A percentile compares a stretch with the other conserved stretches of the same genome.
These are phyloP conservation scores for Lasioglossum zephyrum DNA, from an alignment of 2,888 invertebrate genomes.

Conservation along the genomic window DNA sequence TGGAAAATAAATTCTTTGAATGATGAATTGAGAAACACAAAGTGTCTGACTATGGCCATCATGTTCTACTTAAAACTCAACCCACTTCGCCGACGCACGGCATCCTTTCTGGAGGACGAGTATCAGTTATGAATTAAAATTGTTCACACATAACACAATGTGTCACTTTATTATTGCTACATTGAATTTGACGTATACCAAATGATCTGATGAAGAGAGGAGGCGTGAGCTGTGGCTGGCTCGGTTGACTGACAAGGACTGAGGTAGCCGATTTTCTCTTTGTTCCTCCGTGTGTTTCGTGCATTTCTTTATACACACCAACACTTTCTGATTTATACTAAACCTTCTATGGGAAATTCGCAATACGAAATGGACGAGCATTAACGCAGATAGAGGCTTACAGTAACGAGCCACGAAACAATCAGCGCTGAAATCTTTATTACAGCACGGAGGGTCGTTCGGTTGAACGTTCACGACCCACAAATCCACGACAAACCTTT, in stretches of 20 bases:
- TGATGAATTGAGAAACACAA: background rate
- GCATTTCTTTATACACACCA: too few species aligned
- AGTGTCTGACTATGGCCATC: background rate
- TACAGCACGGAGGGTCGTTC: conserved; percentile 1
- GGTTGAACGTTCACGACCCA: background rate
- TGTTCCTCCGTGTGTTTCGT: too few species aligned
- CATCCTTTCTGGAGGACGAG: background rate
- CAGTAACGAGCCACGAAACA: background rate
- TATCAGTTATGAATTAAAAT: too few species aligned
- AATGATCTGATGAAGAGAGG: too few species aligned
- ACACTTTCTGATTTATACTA: background rate
- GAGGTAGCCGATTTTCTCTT: too few species aligned
- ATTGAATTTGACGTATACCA: too few species aligned
- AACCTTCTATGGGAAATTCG: background rate
- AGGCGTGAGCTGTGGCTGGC: too few species aligned
- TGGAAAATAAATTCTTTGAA: background rate
- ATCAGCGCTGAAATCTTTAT: conserved; percentile 1
- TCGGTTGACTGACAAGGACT: too few species aligned
- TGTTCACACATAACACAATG: too few species aligned
- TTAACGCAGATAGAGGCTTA: background rate
- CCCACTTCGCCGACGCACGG: background rate
- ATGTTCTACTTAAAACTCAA: background rate
- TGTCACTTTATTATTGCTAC: too few species aligned
- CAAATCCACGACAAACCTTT: background rate
- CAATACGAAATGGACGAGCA: background rate